These are phyloP conservation scores for Drosophila picticornis DNA, from an alignment of 2,888 invertebrate species.

Conservation along the genomic window DNA sequence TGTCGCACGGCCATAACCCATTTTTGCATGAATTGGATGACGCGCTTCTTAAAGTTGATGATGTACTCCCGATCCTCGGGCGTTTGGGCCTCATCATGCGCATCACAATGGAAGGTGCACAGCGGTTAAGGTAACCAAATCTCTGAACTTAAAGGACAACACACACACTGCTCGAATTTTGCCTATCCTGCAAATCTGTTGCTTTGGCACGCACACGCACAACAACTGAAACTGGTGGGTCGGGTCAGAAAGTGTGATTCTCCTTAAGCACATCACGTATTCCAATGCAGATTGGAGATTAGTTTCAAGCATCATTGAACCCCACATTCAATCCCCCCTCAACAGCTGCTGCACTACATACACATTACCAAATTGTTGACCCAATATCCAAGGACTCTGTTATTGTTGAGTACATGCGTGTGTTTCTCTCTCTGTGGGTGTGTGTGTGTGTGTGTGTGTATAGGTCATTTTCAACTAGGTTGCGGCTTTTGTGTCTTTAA, in stretches of 20 bases:
- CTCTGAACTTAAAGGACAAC: neutral
- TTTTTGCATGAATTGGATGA: constrained; percentile 91
- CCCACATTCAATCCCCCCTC: constrained; percentile 4
- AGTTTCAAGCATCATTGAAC: constrained; percentile 66
- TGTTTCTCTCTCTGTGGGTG: neutral
- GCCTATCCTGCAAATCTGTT: constrained; percentile 12
- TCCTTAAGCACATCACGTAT: constrained; percentile 75
- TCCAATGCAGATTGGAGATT: constrained; percentile 77
- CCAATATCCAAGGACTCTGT: constrained; percentile 47
- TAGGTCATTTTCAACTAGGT: constrained; percentile 31
- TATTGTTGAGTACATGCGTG: constrained; percentile 6
- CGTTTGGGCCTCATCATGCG: constrained; percentile 85
- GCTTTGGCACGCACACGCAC: constrained; percentile 40
- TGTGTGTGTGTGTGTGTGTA: constrained; percentile 5
- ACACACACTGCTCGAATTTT: neutral
- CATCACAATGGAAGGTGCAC: constrained; percentile 87
- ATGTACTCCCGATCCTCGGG: constrained; percentile 89
- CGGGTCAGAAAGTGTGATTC: constrained; percentile 30
- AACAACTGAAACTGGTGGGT: neutral
- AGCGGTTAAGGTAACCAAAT: constrained; percentile 84
- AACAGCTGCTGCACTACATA: constrained; percentile 20
- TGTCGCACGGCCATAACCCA: constrained; percentile 91
- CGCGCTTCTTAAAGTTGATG: constrained; percentile 90
- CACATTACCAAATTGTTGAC: constrained; percentile 59
- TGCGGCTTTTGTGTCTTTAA: constrained; percentile 65